Percentiles rank a stretch among this genome's conserved stretches.
These are phyloP conservation scores for Macropis europaea DNA, from an alignment of 2,888 invertebrate genomes.

Conservation along the genomic window DNA sequence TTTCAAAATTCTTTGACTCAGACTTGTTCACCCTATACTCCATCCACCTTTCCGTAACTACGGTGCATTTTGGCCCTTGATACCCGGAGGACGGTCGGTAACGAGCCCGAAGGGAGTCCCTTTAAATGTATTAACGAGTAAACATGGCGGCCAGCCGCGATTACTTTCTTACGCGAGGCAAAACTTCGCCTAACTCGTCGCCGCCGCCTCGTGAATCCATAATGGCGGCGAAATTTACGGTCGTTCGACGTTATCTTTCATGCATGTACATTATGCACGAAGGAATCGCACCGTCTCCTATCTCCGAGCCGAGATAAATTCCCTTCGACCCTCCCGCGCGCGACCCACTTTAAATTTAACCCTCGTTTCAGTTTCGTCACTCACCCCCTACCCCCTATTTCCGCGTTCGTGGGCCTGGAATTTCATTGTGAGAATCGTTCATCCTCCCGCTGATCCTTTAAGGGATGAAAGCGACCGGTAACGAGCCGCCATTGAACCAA, in stretches of 20 bases:
- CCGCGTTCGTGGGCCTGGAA: conserved; percentile 1
- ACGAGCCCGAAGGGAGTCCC: conserved; percentile 36
- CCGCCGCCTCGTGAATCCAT: conserved; percentile 30
- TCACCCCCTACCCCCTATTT: conserved; percentile 21
- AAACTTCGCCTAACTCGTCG: conserved; percentile 29
- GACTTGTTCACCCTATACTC: too few species aligned
- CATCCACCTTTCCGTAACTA: too few species aligned
- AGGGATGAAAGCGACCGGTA: conserved; percentile 7
- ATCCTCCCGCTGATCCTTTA: background rate
- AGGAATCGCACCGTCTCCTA: conserved; percentile 1
- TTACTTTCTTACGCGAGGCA: conserved; percentile 44
- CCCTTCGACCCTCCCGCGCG: conserved; percentile 1
- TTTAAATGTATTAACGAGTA: conserved; percentile 38
- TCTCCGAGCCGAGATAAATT: conserved; percentile 9
- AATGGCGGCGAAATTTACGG: conserved; percentile 35
- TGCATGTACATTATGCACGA: conserved; percentile 26
- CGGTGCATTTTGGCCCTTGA: too few species aligned
- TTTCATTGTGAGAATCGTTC: background rate
- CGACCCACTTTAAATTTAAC: conserved; percentile 35
- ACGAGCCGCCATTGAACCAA: conserved; percentile 14
- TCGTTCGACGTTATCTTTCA: conserved; percentile 35
- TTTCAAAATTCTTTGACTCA: too few species aligned
- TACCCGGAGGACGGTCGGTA: conserved; percentile 20
- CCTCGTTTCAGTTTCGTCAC: conserved; percentile 15
- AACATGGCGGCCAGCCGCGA: conserved; percentile 22